Base-by-base conservation (phyloP, 1,140 invertebrate genomes). In the Penaeus indicus region DNA sequence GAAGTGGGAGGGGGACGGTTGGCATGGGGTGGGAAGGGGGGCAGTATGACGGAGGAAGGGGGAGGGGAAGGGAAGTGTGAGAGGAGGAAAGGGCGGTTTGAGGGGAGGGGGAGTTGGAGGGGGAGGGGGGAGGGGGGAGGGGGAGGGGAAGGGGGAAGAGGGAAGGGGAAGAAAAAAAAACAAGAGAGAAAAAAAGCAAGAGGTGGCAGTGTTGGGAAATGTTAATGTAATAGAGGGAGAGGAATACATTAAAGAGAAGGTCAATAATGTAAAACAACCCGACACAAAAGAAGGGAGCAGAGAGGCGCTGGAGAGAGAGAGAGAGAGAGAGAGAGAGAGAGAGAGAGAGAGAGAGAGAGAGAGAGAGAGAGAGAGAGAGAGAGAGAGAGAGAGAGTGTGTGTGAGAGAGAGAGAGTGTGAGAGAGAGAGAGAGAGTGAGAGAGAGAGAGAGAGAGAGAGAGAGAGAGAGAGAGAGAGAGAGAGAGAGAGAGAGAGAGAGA, bases 271-370 rank as follows among this genome's bases (percentile, higher is more conserved):
- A 7, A 67, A 67, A 25, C 64, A 67, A 67, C 64, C 21, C 21
- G 7, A 22, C 21, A 67, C 7, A 67, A 38, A 38, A 38, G 1
- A 38, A n/a, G 63, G 16, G n/a, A 64, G 63, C 16, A 64, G 63
- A 64, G 63, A 64, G n/a, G 63, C 63, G 63, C 63, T 64, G 63
- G 63, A 64, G 63, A 64, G 16, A 64, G 63, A 64, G 63, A n/a
- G 63, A 64, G 63, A 64, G 63, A 64, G 63, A 64, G 63, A 64
- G 63, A 64, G 16, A 64, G 63, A 64, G 63, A 64, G 63, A 64
- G 16, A 64, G 63, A 64, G 63, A n/a, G 63, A 64, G 63, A 64
- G 63, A 64, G 63, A 64, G 16, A 64, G 63, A 64, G 63, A 64
- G 16, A 64, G 63, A 64, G 63, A n/a, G 63, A 64, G 63, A 64